Evolutionary conservation across 1,140 invertebrate genomes (phyloP).

Genomic region (Pogonognathellus flavescens): DNA sequence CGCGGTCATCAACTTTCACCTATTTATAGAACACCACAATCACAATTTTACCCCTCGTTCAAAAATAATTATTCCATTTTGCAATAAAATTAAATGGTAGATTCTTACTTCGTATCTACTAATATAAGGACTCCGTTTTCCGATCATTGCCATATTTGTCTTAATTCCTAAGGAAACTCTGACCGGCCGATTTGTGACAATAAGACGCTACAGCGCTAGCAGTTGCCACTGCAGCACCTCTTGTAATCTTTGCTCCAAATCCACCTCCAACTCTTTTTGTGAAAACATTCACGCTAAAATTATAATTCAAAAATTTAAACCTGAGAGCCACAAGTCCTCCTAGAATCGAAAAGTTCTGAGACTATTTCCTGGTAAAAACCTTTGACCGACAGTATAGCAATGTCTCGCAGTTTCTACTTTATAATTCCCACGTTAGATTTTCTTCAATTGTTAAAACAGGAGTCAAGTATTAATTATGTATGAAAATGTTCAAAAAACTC

Average conservation of each 20-base stretch:
- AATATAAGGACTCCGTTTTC: constrained; percentile 75
- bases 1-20: constrained; percentile 73
- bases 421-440: no score
- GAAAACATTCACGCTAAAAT: constrained; percentile 67
- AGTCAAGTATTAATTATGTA: no score
- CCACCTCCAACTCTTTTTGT: constrained; percentile 59
- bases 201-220: constrained; percentile 77
- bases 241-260: constrained; percentile 58
- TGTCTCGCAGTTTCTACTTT: no score
- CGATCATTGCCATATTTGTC: constrained; percentile 77
- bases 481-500: no score
- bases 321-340: no score
- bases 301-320: no score
- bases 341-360: no score
- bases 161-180: constrained; percentile 77
- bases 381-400: no score
- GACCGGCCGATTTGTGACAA: constrained; percentile 75
- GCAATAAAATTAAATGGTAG: neutral
- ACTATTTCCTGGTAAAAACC: no score
- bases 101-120: constrained; percentile 69
- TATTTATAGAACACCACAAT: no score
- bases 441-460: no score
- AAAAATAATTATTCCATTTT: constrained; percentile 74
- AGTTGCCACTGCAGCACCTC: constrained; percentile 69
- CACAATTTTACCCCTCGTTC: constrained; percentile 68